Evolutionary conservation across 2,797 vertebrate species (phyloP), one percentile per base, ranked within the genome.

Genomic region (Merluccius polli): DNA sequence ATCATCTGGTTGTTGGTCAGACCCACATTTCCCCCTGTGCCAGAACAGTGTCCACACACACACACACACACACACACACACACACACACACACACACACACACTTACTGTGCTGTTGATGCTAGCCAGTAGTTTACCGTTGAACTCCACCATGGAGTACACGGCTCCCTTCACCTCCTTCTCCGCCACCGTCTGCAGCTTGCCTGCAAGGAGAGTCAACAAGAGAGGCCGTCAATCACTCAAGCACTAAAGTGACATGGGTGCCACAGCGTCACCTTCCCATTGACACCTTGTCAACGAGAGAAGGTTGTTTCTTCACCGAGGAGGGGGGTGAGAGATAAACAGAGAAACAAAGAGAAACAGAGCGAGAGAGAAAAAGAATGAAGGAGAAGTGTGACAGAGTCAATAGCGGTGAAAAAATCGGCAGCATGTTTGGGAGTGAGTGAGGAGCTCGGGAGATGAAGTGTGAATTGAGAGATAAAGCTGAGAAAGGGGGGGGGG

Each of bases 61-160:
- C n/a, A n/a, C n/a, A n/a, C 67, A 0, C 67, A 72, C 38, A 79
- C 18, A 68, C 31, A 29, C 12, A 35, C 21, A 67, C 10, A 65
- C 15, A 8, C 35, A 41, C 63, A 1, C 63, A 44, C 15, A 16
- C 35, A 30, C 27, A 44, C 32, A 65, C 13, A 41, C 36, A 16
- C 67, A 91, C 93, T 94, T 90, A 99, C 98, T 82, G 98, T 99
- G 94, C 98, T 99, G 79, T 99, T 99, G 92, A 99, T 99, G 94
- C 98, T 99, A 89, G 98, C 98, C 82, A 99, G 87, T 38, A 99
- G 94, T 92, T 99, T 99, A 67, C 97, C 97, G 0, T 98, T 99
- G 87, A 99, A 99, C 79, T 99, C 98, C 89, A 99, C 97, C 96
- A 99, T 98, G 0, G 98, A 99, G 88, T 99, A 99, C 75, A 99